These are phyloP conservation scores for Pavo muticus DNA, from an alignment of 2,113 vertebrate genomes.

Conservation along the genomic window DNA sequence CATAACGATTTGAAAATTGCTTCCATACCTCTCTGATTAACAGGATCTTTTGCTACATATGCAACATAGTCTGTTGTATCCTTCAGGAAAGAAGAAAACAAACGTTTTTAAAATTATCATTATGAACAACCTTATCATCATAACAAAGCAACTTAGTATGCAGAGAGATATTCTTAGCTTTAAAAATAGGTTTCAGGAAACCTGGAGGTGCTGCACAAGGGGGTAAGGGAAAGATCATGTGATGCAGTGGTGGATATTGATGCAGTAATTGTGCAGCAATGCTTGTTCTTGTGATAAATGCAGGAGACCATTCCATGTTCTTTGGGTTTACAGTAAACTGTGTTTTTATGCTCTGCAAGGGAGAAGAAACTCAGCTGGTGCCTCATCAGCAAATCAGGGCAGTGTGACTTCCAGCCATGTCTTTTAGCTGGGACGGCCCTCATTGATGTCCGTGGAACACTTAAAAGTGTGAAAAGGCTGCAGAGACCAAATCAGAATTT, in stretches of 20 bases:
- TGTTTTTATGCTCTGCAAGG: neutral
- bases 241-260: neutral
- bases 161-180: neutral
- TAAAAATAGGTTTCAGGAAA: neutral
- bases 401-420: neutral
- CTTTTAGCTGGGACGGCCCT: neutral
- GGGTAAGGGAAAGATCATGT: neutral
- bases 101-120: conserved; percentile 35
- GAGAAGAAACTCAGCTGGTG: neutral
- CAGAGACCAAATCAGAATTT: neutral
- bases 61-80: conserved; percentile 92
- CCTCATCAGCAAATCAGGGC: neutral
- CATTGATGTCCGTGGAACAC: neutral
- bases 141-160: neutral
- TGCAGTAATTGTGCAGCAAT: neutral
- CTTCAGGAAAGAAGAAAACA: conserved; percentile 74
- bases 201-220: neutral
- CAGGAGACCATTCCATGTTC: neutral
- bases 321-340: neutral
- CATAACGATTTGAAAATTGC: conserved; percentile 7
- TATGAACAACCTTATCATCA: neutral
- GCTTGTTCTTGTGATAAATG: neutral
- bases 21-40: conserved; percentile 90
- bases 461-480: neutral
- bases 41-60: conserved; percentile 93